Evolutionary conservation across 1,140 invertebrate species (phyloP), one percentile per base, ranked within the genome.

Genomic region (Hycleus phaleratus): DNA sequence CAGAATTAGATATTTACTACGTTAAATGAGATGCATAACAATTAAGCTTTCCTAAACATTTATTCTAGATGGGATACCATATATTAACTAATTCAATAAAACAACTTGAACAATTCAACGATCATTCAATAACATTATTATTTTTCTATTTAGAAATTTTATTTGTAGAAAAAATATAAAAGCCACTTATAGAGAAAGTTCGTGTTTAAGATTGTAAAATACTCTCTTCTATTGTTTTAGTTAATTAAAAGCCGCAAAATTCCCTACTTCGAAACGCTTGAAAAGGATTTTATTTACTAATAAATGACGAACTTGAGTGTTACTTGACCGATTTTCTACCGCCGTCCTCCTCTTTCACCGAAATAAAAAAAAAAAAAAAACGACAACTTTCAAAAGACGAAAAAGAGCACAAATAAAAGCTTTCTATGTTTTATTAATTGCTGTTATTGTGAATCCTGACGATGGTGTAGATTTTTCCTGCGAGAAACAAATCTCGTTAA

Each of bases 1-100:
- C 51, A 45, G 51, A 53, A 53, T 53, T 53, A 53, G 51, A 45
- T 53, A 53, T 53, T 53, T 53, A 53, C 51, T 53, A 45, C 51
- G 51, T 53, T 53, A 53, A 53, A 53, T 53, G 51, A 53, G 43
- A 44, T 53, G 51, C 51, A 53, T 53, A 53, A 53, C 51, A 53
- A 53, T 53, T 53, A 53, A 46, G 51, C 51, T 38, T 12, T 45
- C 40, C 40, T 52, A 53, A 53, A 53, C 51, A 45, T 53, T 52
- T 53, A 53, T 53, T 53, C 26, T 46, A 53, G 11, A 45, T 53
- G 51, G 25, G 51, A 46, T 45, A 53, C 43, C 46, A 53, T 53
- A 32, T 45, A 32, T 53, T 53, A 53, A 53, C 46, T 45, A 53
- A 53, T 53, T 53, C 43, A 53, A 26, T 53, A 42, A 53, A 38